A percentile compares a stretch with the other conserved stretches of the same genome.
phyloP scores from a whole-genome alignment of 2,113 vertebrate species.

The Phalacrocorax brasilianus region DNA sequence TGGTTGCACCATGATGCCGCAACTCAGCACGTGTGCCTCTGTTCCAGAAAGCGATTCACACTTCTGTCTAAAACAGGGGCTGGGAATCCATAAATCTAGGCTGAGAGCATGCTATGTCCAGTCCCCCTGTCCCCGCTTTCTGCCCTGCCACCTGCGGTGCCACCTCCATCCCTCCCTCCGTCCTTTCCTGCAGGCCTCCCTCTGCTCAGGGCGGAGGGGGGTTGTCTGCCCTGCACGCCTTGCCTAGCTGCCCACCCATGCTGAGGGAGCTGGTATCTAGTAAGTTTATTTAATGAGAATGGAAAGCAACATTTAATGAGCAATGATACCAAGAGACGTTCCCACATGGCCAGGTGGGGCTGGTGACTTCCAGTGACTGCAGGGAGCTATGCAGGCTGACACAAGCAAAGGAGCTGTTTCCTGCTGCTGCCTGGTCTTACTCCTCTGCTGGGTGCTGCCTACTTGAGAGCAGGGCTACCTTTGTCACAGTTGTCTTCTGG shows the following conservation, averaged over 20 bases:
- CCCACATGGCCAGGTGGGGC: fast-evolving
- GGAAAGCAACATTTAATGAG: not conserved
- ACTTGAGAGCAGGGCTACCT: not conserved
- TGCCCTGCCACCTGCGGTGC: not conserved
- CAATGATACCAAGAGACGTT: not conserved
- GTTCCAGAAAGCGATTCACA: not conserved
- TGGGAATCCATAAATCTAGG: not conserved
- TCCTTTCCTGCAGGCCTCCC: not conserved
- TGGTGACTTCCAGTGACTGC: not conserved
- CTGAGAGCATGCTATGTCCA: fast-evolving
- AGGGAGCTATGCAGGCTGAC: not conserved
- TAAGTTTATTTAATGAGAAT: not conserved
- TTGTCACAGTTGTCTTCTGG: not conserved
- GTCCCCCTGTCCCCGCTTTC: not conserved
- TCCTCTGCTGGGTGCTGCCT: not conserved
- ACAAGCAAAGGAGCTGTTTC: not conserved
- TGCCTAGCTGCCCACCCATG: not conserved
- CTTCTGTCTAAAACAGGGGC: not conserved
- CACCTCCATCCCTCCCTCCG: not conserved
- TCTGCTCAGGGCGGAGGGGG: fast-evolving
- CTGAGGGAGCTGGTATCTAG: not conserved
- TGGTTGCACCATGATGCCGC: not conserved
- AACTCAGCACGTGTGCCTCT: not conserved
- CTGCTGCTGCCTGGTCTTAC: not conserved
- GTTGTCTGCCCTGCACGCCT: not conserved